A percentile compares a stretch with the other conserved stretches of the same genome.
phyloP scores from a whole-genome alignment of 2,888 invertebrate genomes.

The Drosophila atripex region DNA sequence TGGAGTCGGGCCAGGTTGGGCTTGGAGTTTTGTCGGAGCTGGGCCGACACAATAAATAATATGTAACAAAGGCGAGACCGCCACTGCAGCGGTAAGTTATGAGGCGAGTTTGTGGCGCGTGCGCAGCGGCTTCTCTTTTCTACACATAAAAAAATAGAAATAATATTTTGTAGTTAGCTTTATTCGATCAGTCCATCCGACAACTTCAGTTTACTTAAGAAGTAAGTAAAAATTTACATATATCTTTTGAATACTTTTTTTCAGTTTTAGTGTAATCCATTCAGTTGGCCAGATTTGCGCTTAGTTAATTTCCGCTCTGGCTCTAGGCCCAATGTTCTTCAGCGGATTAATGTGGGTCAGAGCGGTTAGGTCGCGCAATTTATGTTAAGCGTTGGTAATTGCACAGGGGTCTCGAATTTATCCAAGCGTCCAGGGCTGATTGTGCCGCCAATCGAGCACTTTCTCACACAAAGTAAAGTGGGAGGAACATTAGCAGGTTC shows the following conservation, averaged over 20 bases:
- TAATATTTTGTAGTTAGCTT: neutral
- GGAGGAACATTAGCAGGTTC: constrained; percentile 32
- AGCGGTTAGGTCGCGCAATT: constrained; percentile 47
- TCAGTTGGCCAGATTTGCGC: constrained; percentile 34
- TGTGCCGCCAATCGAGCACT: constrained; percentile 44
- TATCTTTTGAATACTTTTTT: neutral
- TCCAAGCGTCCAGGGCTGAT: constrained; percentile 32
- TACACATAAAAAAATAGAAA: constrained; percentile 10
- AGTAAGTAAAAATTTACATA: no score
- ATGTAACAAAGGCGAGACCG: constrained; percentile 73
- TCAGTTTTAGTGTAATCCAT: constrained; percentile 17
- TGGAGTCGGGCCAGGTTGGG: constrained; percentile 1
- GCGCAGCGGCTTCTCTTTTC: constrained; percentile 42
- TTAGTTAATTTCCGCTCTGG: constrained; percentile 67
- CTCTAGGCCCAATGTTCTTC: constrained; percentile 58
- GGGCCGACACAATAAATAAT: constrained; percentile 67
- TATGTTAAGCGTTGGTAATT: constrained; percentile 57
- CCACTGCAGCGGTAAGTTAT: constrained; percentile 60
- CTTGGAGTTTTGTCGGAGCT: constrained; percentile 32
- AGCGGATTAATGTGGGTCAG: constrained; percentile 69
- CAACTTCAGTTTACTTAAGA: neutral
- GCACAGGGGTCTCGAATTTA: constrained; percentile 47
- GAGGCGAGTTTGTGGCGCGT: constrained; percentile 64
- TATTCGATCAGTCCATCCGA: neutral
- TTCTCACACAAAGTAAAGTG: constrained; percentile 68